Evolutionary conservation across 1,140 invertebrate species (phyloP), one percentile per base, ranked within the genome.

Genomic region (Nasonia giraulti): DNA sequence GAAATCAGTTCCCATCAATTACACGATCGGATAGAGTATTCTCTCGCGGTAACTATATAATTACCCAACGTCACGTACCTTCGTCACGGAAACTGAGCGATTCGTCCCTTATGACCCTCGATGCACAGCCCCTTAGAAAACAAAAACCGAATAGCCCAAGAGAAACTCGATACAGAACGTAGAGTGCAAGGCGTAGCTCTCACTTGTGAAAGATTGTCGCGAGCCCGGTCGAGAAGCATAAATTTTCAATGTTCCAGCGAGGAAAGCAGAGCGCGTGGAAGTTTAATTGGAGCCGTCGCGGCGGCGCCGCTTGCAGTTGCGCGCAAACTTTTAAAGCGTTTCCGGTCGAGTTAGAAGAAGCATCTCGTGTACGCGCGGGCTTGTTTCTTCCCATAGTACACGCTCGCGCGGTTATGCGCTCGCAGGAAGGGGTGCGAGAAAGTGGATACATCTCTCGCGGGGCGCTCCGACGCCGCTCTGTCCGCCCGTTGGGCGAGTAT

Each of bases 281-380:
- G 88, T 90, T 91, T 91, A 89, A 91, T 91, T 90, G 88, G 79
- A 86, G 82, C 78, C 86, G 87, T 87, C 86, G 83, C 74, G 73
- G 76, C 76, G 84, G 78, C 86, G 85, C 44, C 86, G 31, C 66
- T 44, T 20, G 27, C 31, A 79, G 31, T 73, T 44, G 79, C 75
- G 73, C 23, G 23, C 27, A 89, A 91, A 90, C 87, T 91, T 91
- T 91, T 89, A 88, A 89, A 89, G 87, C 87, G 86, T 89, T 90
- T 91, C 87, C 86, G 86, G 85, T 88, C 76, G 76, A 87, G 83
- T 86, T 82, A 76, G 20, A 76, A 75, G 74, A 82, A 44, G n/a
- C 81, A 11, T 4, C 55, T 2, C 27, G 27, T 27, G 11, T 5
- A 2, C 62, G 17, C 6, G 31, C 71, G 50, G 55, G 55, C 55